These are phyloP conservation scores for Cuculus canorus DNA, from an alignment of 2,797 vertebrate species.

Conservation along the genomic window DNA sequence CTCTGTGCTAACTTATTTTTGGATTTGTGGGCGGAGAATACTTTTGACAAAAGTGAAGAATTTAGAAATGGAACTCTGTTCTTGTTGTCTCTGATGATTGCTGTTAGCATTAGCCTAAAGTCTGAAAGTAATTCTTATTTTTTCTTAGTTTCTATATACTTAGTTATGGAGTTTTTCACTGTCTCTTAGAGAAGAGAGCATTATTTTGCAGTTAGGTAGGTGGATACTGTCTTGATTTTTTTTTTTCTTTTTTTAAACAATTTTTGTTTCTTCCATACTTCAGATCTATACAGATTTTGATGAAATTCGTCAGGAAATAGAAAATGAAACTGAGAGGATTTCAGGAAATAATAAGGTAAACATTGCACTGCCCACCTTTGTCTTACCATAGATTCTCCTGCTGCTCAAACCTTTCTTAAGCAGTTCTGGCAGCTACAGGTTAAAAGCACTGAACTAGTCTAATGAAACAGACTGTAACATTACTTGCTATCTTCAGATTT, in stretches of 20 bases:
- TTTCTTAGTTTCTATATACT: neutral
- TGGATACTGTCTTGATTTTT: neutral
- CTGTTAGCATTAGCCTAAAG: neutral
- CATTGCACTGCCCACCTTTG: neutral
- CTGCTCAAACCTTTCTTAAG: neutral
- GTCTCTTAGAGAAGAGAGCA: neutral
- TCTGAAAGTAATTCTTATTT: neutral
- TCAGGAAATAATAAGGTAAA: conserved; percentile 97
- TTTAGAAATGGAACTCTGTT: neutral
- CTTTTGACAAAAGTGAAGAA: neutral
- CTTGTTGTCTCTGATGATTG: neutral
- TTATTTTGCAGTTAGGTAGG: neutral
- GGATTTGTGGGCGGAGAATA: neutral
- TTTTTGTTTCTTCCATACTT: conserved; percentile 31
- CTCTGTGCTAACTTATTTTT: neutral
- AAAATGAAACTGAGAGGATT: conserved; percentile 94
- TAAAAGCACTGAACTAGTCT: neutral
- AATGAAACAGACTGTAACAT: neutral
- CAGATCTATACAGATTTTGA: conserved; percentile 96
- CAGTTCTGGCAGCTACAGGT: neutral
- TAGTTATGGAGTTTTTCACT: neutral
- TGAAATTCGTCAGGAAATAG: conserved; percentile 98
- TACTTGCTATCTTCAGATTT: neutral
- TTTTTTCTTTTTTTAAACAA: neutral
- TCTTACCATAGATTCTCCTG: neutral